phyloP scores from a whole-genome alignment of 2,113 vertebrate genomes.

The Petrocephalus zakoni region DNA sequence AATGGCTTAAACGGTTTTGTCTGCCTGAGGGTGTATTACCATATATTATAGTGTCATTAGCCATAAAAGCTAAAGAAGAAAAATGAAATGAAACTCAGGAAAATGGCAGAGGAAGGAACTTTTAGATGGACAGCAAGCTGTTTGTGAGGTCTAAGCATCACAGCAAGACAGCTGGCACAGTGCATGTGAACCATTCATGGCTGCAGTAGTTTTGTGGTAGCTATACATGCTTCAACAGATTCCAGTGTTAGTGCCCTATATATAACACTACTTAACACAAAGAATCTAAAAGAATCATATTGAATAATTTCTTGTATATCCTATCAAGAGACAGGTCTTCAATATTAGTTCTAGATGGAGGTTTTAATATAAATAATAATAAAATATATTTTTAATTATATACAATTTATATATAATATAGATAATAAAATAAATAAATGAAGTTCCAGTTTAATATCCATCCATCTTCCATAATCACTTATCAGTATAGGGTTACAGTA shows the following conservation, averaged over 20 bases:
- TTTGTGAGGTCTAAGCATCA: neutral
- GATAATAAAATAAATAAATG: too few species aligned
- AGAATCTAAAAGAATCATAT: neutral
- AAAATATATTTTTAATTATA: too few species aligned
- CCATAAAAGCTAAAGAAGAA: neutral
- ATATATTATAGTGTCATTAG: neutral
- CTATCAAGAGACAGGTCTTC: neutral
- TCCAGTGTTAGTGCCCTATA: neutral
- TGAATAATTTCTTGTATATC: neutral
- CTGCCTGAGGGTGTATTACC: neutral
- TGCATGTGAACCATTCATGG: neutral
- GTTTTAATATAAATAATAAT: too few species aligned
- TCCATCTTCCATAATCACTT: neutral
- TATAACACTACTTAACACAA: neutral
- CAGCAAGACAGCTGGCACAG: neutral
- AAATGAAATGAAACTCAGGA: neutral
- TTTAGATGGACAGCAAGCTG: neutral
- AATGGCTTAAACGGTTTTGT: neutral
- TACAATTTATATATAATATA: too few species aligned
- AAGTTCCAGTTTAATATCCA: neutral
- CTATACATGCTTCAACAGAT: neutral
- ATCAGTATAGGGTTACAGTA: neutral
- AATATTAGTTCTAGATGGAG: neutral
- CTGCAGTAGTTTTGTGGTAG: neutral
- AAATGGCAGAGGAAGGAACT: neutral